Percentiles rank a stretch among this genome's conserved stretches.
Conservation (phyloP, 2,797 vertebrate species). For the Semaprochilodus insignis region DNA sequence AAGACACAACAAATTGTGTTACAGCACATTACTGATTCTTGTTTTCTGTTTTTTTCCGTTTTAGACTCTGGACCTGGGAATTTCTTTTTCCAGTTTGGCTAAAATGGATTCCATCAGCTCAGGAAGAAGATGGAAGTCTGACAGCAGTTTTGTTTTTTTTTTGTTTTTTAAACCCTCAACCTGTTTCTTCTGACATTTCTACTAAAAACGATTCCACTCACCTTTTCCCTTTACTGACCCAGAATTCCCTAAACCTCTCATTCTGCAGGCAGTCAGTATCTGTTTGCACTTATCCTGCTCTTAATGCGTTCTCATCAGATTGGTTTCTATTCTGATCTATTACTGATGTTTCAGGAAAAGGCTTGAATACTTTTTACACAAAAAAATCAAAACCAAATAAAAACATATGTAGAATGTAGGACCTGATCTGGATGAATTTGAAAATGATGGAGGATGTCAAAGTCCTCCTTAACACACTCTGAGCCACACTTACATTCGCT, state of each 20-base stretch:
- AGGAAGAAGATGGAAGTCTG: slow-evolving; percentile 12
- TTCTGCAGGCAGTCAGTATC: not conserved
- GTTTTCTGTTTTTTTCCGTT: slow-evolving; percentile 41
- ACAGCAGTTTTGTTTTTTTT: not conserved
- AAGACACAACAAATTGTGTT: too few relatives aligned
- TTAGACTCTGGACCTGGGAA: slow-evolving; percentile 92
- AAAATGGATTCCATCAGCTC: slow-evolving; percentile 60
- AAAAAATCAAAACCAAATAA: not conserved
- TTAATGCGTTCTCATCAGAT: not conserved
- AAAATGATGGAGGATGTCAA: not conserved
- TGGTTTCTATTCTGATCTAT: not conserved
- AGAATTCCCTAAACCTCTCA: not conserved
- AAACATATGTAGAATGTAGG: not conserved
- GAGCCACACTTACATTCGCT: not conserved
- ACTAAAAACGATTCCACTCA: not conserved
- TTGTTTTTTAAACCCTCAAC: not conserved
- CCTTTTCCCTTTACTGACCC: not conserved
- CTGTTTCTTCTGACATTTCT: not conserved
- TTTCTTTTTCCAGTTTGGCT: slow-evolving; percentile 98
- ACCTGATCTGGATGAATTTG: not conserved
- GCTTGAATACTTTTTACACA: slow-evolving; percentile 3
- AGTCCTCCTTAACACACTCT: not conserved
- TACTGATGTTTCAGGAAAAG: not conserved
- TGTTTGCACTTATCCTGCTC: not conserved
- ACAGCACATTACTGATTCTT: not conserved